A percentile compares a stretch with the other conserved stretches of the same genome.
Evolutionary conservation across 2,113 vertebrate species (phyloP).

Genomic region (Ageneiosus marmoratus): DNA sequence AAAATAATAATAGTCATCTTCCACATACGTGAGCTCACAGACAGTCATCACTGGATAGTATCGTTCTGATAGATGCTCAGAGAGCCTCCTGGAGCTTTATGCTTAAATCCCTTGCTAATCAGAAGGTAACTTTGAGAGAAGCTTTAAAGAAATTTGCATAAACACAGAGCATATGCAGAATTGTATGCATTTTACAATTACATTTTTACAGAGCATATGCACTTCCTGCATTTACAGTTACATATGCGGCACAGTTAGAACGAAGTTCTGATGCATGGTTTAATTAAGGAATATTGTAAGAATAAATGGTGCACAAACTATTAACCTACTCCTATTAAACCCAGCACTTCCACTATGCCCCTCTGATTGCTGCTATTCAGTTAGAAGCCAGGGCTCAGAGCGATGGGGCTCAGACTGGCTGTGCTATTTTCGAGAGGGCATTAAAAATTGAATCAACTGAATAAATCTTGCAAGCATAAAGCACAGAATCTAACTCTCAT

Average conservation of each 20-base stretch:
- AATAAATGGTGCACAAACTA: background rate
- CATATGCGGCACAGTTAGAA: background rate
- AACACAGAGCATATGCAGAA: background rate
- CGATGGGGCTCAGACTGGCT: background rate
- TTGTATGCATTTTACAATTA: background rate
- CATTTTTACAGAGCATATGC: too few species aligned
- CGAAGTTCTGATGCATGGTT: background rate
- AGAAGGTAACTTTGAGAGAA: background rate
- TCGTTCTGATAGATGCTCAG: background rate
- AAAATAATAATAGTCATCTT: background rate
- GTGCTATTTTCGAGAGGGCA: constrained; percentile 41
- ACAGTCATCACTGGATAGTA: background rate
- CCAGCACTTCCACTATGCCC: background rate
- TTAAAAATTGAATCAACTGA: constrained; percentile 52
- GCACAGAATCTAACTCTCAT: constrained; percentile 10
- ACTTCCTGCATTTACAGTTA: too few species aligned
- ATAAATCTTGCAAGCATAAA: constrained; percentile 50
- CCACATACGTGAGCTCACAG: background rate
- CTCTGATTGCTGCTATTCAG: constrained; percentile 15
- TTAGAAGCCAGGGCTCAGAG: background rate
- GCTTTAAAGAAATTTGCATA: background rate
- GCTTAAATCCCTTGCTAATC: background rate
- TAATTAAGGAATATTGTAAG: background rate
- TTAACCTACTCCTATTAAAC: background rate
- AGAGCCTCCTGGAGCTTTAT: background rate